Evolutionary conservation across 2,797 vertebrate genomes (phyloP).

Genomic region (Babyrousa celebensis): DNA sequence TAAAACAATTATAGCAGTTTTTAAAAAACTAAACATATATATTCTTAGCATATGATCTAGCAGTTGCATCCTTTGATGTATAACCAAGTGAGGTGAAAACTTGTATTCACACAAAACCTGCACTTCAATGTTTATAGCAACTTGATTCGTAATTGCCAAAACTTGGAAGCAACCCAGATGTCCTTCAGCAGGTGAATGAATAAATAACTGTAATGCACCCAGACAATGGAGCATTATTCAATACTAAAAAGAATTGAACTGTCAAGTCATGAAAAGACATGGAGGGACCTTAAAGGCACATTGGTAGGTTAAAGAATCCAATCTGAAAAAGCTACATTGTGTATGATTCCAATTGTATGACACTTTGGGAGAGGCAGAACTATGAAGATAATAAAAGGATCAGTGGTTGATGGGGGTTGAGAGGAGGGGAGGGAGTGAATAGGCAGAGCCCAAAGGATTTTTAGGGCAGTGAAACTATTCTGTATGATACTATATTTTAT

Average conservation of each 20-base stretch:
- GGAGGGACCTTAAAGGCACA: not conserved
- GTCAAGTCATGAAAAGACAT: not conserved
- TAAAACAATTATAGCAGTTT: slow-evolving; percentile 31
- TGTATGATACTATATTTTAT: not conserved
- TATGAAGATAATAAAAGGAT: not conserved
- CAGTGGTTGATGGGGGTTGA: not conserved
- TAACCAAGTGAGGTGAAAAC: slow-evolving; percentile 4
- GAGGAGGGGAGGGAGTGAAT: too few species aligned
- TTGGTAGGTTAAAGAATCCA: not conserved
- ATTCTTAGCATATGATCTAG: not conserved
- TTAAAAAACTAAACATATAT: slow-evolving; percentile 3
- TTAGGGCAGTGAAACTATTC: not conserved
- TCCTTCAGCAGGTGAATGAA: not conserved
- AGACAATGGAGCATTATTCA: not conserved
- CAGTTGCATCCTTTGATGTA: not conserved
- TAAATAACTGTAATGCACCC: not conserved
- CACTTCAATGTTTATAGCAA: not conserved
- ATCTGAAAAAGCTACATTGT: not conserved
- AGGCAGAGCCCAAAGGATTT: not conserved
- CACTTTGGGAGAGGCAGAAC: not conserved
- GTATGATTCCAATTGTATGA: not conserved
- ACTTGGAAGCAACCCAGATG: not conserved
- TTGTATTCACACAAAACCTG: not conserved
- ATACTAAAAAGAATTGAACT: not conserved
- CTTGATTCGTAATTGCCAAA: not conserved